phyloP scores from a whole-genome alignment of 2,113 vertebrate species.

The Acrocephalus kingi region DNA sequence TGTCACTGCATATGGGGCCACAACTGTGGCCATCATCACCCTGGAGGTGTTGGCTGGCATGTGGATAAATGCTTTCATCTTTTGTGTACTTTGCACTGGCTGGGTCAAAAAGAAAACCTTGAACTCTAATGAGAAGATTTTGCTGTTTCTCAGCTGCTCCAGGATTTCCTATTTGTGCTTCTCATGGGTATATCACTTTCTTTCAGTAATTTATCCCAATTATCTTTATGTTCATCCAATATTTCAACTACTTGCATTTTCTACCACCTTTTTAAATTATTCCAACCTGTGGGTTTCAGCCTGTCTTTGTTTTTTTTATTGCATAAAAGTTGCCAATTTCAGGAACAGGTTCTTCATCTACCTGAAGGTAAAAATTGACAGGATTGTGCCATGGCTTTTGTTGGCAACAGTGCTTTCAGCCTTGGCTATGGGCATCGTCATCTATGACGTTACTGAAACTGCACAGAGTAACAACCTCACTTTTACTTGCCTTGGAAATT shows the following conservation, averaged over 20 bases:
- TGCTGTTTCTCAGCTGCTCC: background rate
- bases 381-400: background rate
- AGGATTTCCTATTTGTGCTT: background rate
- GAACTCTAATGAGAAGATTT: background rate
- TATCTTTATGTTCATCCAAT: background rate
- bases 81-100: background rate
- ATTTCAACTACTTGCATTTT: background rate
- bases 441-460: rapidly evolving
- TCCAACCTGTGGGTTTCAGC: background rate
- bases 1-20: no score
- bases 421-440: rapidly evolving
- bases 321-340: constrained; percentile 32
- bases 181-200: rapidly evolving
- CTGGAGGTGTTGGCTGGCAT: background rate
- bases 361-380: background rate
- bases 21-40: background rate
- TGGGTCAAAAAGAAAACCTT: background rate
- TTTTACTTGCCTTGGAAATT: rapidly evolving
- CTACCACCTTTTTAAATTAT: rapidly evolving
- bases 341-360: background rate
- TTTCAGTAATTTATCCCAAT: rapidly evolving
- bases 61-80: background rate
- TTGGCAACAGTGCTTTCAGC: background rate
- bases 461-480: rapidly evolving
- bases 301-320: constrained; percentile 9